Evolutionary conservation across 2,113 vertebrate genomes (phyloP).

Genomic region (Labeo catla): DNA sequence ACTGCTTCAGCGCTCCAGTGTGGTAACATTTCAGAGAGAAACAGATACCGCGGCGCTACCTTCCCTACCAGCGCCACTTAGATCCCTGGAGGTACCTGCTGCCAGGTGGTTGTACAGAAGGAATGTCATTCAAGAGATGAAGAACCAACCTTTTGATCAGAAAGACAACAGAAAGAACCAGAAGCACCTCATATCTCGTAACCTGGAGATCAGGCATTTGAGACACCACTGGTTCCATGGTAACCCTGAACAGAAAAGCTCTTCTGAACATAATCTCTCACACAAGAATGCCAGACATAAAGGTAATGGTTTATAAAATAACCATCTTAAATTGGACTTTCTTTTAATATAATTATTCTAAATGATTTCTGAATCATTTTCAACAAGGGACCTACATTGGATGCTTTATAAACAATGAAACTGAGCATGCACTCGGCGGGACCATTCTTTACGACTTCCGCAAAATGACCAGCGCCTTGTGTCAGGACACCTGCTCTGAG

Average conservation of each 20-base stretch:
- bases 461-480: conserved; percentile 85
- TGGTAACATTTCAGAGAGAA: conserved; percentile 76
- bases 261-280: conserved; percentile 30
- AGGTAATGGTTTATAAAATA: conserved; percentile 70
- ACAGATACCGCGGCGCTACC: conserved; percentile 67
- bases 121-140: conserved; percentile 46
- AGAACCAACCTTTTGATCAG: conserved; percentile 23
- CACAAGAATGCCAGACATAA: conserved; percentile 58
- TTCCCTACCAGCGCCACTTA: conserved; percentile 16
- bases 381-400: conserved; percentile 79
- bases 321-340: not conserved
- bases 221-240: conserved; percentile 81
- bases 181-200: conserved; percentile 77
- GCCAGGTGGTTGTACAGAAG: conserved; percentile 50
- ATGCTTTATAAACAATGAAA: conserved; percentile 80
- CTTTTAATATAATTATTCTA: not conserved
- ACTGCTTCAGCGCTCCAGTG: conserved; percentile 82
- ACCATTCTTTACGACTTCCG: conserved; percentile 84
- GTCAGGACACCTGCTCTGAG: conserved; percentile 86
- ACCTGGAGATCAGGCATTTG: conserved; percentile 78
- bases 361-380: conserved; percentile 11
- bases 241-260: conserved; percentile 50
- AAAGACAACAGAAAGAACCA: conserved; percentile 64
- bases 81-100: conserved; percentile 60
- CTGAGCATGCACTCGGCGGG: conserved; percentile 81